phyloP scores from a whole-genome alignment of 1,140 invertebrate genomes.

The Cryptotermes secundus region DNA sequence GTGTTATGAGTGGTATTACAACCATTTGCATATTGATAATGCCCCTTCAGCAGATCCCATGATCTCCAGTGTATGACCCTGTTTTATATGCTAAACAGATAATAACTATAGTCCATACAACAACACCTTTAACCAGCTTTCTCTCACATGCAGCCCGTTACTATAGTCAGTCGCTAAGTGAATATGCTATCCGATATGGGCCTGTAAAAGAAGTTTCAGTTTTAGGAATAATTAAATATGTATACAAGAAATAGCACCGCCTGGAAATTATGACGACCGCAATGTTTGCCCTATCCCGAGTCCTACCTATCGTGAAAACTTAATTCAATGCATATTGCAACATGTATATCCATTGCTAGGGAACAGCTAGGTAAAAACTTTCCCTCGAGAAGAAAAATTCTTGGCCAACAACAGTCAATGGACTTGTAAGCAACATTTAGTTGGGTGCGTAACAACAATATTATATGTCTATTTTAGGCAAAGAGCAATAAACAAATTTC shows the following conservation, averaged over 20 bases:
- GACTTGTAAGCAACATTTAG: too few relatives aligned
- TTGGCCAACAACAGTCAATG: too few relatives aligned
- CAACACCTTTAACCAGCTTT: neutral
- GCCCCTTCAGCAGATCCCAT: neutral
- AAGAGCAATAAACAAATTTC: too few relatives aligned
- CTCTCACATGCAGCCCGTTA: neutral
- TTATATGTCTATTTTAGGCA: too few relatives aligned
- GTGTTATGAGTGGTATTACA: neutral
- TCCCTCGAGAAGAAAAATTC: too few relatives aligned
- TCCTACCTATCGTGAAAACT: neutral
- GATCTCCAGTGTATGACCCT: neutral
- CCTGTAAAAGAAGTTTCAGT: neutral
- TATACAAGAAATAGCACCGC: neutral
- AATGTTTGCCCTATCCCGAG: neutral
- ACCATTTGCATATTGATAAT: conserved; percentile 18
- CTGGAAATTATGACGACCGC: neutral
- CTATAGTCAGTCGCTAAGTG: neutral
- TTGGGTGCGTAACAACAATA: too few relatives aligned
- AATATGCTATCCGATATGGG: neutral
- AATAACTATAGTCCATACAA: neutral
- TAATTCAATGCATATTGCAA: neutral
- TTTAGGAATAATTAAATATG: conserved; percentile 18
- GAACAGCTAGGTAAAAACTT: too few relatives aligned
- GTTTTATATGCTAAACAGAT: conserved; percentile 8
- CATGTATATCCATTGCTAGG: too few relatives aligned